Conservation (phyloP, 2,888 invertebrate species). For the Ochropleura plecta region DNA sequence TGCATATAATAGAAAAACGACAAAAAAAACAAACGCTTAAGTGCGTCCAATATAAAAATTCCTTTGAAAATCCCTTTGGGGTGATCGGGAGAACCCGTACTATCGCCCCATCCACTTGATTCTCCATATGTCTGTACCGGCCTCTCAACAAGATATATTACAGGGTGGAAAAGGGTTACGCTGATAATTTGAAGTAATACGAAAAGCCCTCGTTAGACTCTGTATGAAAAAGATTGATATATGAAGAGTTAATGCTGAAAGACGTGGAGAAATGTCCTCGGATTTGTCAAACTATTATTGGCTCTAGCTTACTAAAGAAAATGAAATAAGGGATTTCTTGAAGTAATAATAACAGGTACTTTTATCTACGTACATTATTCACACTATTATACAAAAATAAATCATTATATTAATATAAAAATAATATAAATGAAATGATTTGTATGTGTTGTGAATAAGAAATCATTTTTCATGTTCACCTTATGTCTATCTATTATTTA, state of each 20-base stretch:
- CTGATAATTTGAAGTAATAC: constrained; percentile 65
- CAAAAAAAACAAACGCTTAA: constrained; percentile 22
- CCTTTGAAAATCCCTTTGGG: constrained; percentile 55
- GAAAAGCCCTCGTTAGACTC: constrained; percentile 51
- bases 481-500: no score
- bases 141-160: constrained; percentile 61
- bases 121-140: constrained; percentile 42
- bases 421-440: not conserved
- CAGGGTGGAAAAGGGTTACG: constrained; percentile 60
- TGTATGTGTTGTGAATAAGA: not conserved
- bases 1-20: constrained; percentile 40
- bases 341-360: not conserved
- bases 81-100: constrained; percentile 62
- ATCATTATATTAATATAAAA: no score
- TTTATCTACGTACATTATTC: not conserved
- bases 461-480: no score
- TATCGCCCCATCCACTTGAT: constrained; percentile 60
- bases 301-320: not conserved
- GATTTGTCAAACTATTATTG: constrained; percentile 43
- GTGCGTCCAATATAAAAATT: constrained; percentile 70
- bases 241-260: constrained; percentile 45
- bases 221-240: constrained; percentile 59
- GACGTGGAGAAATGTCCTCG: constrained; percentile 44
- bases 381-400: no score
- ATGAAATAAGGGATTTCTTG: constrained; percentile 12